A percentile compares a stretch with the other conserved stretches of the same genome.
phyloP scores from a whole-genome alignment of 2,888 invertebrate genomes.

The Galeopsomyia nigrocyanea region DNA sequence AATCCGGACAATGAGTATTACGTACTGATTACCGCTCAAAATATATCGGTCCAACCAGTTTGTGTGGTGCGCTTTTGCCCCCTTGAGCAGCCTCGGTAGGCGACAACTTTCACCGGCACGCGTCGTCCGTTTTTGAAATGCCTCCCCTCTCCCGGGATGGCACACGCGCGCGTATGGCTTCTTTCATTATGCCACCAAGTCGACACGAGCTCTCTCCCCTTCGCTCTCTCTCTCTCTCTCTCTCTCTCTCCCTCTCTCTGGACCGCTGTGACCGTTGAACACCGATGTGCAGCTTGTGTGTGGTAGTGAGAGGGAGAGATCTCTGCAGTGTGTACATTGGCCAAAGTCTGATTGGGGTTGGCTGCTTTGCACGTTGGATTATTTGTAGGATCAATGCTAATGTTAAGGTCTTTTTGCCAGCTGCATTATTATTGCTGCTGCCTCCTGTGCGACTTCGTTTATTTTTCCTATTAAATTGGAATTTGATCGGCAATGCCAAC shows the following conservation, averaged over 20 bases:
- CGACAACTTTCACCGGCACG: constrained; percentile 43
- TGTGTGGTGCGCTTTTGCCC: constrained; percentile 14
- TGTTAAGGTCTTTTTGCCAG: no score
- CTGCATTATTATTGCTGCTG: no score
- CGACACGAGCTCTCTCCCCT: constrained; percentile 1
- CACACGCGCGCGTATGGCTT: constrained; percentile 36
- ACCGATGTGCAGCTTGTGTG: no score
- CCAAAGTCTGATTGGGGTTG: no score
- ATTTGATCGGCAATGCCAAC: no score
- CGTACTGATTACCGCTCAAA: constrained; percentile 21
- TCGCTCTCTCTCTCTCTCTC: constrained; percentile 8
- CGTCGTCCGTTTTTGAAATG: constrained; percentile 41
- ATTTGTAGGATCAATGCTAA: no score
- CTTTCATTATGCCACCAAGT: constrained; percentile 21
- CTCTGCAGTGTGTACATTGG: no score
- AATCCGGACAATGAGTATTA: background rate
- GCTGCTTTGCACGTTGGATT: no score
- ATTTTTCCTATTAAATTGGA: no score
- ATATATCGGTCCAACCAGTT: constrained; percentile 31
- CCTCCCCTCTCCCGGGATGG: constrained; percentile 12
- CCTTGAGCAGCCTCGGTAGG: constrained; percentile 1
- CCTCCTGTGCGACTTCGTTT: no score
- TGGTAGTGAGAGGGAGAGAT: no score
- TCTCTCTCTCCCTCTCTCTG: background rate
- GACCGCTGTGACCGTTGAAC: constrained; percentile 31